Evolutionary conservation across 2,888 invertebrate species (phyloP).

Genomic region (Erebia epiphron): DNA sequence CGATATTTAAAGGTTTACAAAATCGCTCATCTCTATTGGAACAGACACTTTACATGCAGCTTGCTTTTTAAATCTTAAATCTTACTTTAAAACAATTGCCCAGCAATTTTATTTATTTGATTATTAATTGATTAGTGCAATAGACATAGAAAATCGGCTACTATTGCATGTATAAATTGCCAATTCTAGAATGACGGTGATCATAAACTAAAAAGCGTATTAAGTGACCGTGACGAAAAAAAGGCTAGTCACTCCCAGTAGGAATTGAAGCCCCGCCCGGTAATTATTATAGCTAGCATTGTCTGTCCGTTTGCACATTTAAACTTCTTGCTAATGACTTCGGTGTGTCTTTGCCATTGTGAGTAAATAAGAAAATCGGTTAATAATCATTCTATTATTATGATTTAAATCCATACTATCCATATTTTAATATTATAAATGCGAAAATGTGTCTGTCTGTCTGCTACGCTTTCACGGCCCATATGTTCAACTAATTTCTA

Average conservation of each 20-base stretch:
- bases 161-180: conserved; percentile 1
- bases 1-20: too few species aligned
- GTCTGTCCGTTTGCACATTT: conserved; percentile 38
- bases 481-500: too few species aligned
- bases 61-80: too few species aligned
- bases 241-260: conserved; percentile 64
- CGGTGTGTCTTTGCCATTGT: conserved; percentile 31
- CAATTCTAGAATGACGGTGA: not conserved
- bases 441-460: too few species aligned
- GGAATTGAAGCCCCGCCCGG: conserved; percentile 58
- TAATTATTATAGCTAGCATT: conserved; percentile 49
- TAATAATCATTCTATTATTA: too few species aligned
- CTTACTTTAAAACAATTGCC: too few species aligned
- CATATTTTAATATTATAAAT: too few species aligned
- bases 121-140: not conserved
- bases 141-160: not conserved
- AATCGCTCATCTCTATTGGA: too few species aligned
- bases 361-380: not conserved
- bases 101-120: not conserved
- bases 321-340: conserved; percentile 40
- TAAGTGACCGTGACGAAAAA: conserved; percentile 57
- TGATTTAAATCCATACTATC: too few species aligned
- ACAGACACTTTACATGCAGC: too few species aligned
- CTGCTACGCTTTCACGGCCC: too few species aligned
- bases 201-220: conserved; percentile 42